Evolutionary conservation across 1,140 invertebrate genomes (phyloP).

Genomic region (Drosophila repletoides): DNA sequence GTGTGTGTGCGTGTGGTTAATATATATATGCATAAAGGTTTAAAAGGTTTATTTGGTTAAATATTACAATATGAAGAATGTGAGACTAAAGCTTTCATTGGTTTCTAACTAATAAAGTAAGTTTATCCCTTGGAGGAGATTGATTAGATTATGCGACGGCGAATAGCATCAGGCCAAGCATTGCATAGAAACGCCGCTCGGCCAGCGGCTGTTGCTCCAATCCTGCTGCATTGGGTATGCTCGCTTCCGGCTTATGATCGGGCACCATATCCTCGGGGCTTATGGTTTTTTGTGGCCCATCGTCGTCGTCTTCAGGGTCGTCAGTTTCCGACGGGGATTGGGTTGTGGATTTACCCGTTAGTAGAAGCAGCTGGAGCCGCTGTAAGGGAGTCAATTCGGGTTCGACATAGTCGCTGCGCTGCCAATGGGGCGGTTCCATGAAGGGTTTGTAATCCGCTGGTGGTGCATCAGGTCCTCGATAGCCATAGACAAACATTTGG

Average conservation of each 20-base stretch:
- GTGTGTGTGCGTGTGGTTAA: conserved; percentile 16
- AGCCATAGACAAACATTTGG: conserved; percentile 73
- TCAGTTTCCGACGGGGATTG: not conserved
- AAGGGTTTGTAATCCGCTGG: conserved; percentile 54
- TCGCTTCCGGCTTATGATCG: not conserved
- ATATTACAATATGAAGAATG: conserved; percentile 62
- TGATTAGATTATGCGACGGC: conserved; percentile 22
- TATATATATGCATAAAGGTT: conserved; percentile 37
- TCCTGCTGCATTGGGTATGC: conserved; percentile 18
- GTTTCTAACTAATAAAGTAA: conserved; percentile 37
- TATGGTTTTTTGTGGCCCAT: not conserved
- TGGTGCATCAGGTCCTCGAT: conserved; percentile 10
- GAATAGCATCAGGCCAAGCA: conserved; percentile 42
- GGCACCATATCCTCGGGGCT: conserved; percentile 47
- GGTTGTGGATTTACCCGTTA: conserved; percentile 36
- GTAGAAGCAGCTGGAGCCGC: conserved; percentile 45
- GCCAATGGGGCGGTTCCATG: conserved; percentile 33
- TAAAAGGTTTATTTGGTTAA: conserved; percentile 70
- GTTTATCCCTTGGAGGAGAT: conserved; percentile 14
- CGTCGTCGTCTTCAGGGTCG: conserved; percentile 3
- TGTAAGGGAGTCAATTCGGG: conserved; percentile 36
- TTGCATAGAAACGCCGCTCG: conserved; percentile 23
- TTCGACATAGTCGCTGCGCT: not conserved
- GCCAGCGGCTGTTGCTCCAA: not conserved
- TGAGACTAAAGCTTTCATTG: conserved; percentile 64